phyloP scores from a whole-genome alignment of 1,140 invertebrate species.

The Dolichoris vasculosae region DNA sequence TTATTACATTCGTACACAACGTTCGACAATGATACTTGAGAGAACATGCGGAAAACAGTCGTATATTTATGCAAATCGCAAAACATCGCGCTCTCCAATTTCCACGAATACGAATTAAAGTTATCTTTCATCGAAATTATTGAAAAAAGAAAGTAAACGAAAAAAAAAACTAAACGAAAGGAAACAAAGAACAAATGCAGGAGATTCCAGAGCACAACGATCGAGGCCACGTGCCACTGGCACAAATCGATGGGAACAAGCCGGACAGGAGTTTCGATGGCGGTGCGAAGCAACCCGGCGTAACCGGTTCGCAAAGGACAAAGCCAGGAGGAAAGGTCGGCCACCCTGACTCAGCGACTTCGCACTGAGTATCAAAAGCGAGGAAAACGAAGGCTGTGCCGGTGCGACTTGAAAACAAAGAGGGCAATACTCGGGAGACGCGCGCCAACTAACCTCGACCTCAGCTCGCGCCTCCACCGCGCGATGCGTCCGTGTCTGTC shows the following conservation, averaged over 20 bases:
- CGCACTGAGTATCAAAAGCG: slow-evolving; percentile 9
- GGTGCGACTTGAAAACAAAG: neutral
- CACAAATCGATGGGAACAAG: neutral
- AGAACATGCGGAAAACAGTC: neutral
- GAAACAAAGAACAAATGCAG: too few species aligned
- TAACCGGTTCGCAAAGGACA: neutral
- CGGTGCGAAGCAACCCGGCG: too few species aligned
- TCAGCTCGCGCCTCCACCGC: neutral
- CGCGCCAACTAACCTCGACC: neutral
- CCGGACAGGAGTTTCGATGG: neutral
- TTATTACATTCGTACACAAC: neutral
- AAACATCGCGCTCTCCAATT: neutral
- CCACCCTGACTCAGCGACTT: neutral
- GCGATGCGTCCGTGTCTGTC: neutral
- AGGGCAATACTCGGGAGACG: neutral
- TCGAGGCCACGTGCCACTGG: neutral
- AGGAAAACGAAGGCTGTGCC: too few species aligned
- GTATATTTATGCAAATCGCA: neutral
- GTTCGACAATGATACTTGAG: too few species aligned
- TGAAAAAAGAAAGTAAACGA: neutral
- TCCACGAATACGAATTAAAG: neutral
- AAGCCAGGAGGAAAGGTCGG: neutral
- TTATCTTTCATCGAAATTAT: neutral
- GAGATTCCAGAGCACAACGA: neutral
- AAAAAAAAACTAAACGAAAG: too few species aligned